Conservation (phyloP, 2,888 invertebrate genomes). For the Latheticus oryzae region DNA sequence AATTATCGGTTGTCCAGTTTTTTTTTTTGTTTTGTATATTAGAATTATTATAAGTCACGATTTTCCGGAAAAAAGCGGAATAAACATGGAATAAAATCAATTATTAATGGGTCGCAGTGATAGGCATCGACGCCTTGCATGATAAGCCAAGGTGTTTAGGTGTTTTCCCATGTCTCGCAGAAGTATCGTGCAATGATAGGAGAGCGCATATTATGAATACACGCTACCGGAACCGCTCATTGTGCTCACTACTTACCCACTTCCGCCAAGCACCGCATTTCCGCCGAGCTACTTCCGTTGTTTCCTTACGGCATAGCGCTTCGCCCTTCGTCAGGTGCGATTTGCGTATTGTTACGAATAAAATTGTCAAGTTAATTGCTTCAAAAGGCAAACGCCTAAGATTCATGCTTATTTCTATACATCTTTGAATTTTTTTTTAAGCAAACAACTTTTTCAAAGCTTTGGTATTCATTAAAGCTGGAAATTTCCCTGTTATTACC, state of each 20-base stretch:
- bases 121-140: conserved; percentile 49
- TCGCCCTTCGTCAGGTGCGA: conserved; percentile 56
- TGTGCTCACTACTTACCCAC: conserved; percentile 66
- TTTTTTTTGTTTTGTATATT: too few species aligned
- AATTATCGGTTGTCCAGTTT: too few species aligned
- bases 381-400: too few species aligned
- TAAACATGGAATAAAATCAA: conserved; percentile 43
- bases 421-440: too few species aligned
- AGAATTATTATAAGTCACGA: conserved; percentile 35
- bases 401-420: too few species aligned
- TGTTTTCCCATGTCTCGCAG: conserved; percentile 57
- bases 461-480: too few species aligned
- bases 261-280: conserved; percentile 65
- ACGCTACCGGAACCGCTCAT: conserved; percentile 66
- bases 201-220: conserved; percentile 54
- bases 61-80: conserved; percentile 31
- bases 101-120: conserved; percentile 45
- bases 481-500: too few species aligned
- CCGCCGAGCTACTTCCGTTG: conserved; percentile 64
- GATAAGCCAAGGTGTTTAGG: conserved; percentile 52
- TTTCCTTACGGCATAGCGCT: conserved; percentile 59
- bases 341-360: too few species aligned
- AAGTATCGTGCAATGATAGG: conserved; percentile 50
- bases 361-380: too few species aligned
- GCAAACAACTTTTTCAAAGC: too few species aligned